Evolutionary conservation across 1,140 invertebrate species (phyloP), one percentile per base, ranked within the genome.

Genomic region (Himalopsyche phryganea): DNA sequence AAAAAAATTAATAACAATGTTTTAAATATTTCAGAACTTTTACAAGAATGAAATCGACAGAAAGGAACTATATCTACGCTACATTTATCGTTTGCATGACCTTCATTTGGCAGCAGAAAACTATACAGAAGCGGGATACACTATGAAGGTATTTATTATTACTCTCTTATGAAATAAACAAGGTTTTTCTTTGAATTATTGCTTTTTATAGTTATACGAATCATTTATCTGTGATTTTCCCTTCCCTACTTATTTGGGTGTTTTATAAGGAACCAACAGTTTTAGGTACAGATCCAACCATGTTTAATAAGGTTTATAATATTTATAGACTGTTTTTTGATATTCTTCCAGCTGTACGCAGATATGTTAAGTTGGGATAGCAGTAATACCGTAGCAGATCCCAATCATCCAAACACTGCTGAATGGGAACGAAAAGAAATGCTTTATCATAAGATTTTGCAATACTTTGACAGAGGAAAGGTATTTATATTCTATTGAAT

Each of bases 41-140:
- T 98, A 98, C 77, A 94, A 96, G 72, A 92, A 94, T 70, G 94
- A 92, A 73, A 96, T 97, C 56, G 92, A 95, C 67, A 84, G 95
- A 20, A 91, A 94, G 66, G 94, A 97, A 73, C 95, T 98, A 89
- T 98, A 98, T 73, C 77, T 98, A 19, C 84, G 94, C 41, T 98
- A 98, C 70, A 92, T 98, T 46, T 96, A 98, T 76, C 98, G 98
- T 72, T 77, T 98, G 11, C 94, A 96, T 71, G 92, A 96, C 69
- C 80, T 98, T 9, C 96, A 98, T 72, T 76, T 96, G 6, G 88
- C 89, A 19, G 92, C 92, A 15, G 94, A 96, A 55, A 98, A 98
- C 72, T 96, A 87, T 67, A 92, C 94, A 0, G 96, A 99, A 78
- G 96, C 96, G 17, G 96, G 92, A 1, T 95, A 94, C 66, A 98